phyloP scores from a whole-genome alignment of 2,113 vertebrate species.

The Nerophis ophidion region DNA sequence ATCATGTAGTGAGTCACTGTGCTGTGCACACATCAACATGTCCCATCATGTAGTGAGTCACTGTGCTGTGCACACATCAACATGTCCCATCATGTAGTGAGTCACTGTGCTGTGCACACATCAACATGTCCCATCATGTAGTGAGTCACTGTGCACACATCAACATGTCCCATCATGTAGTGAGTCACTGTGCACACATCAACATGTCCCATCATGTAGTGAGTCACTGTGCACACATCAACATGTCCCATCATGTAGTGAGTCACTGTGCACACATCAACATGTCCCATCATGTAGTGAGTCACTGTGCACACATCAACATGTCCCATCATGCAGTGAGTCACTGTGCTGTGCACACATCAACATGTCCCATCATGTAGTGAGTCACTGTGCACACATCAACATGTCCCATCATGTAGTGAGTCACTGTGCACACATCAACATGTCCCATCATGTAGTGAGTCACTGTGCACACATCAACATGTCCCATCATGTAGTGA shows the following conservation, averaged over 20 bases:
- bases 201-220: no score
- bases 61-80: conserved; percentile 36
- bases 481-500: conserved; percentile 54
- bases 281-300: conserved; percentile 54
- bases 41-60: conserved; percentile 57
- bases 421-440: conserved; percentile 47
- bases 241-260: conserved; percentile 55
- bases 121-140: no score
- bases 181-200: conserved; percentile 45
- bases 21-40: no score
- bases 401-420: no score
- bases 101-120: conserved; percentile 43
- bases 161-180: no score
- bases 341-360: conserved; percentile 44
- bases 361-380: no score
- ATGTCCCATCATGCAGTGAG: conserved; percentile 53
- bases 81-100: conserved; percentile 57
- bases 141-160: conserved; percentile 47
- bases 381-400: conserved; percentile 45
- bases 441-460: conserved; percentile 55
- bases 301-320: conserved; percentile 47
- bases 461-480: conserved; percentile 48
- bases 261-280: conserved; percentile 48
- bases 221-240: conserved; percentile 47
- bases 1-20: conserved; percentile 56